These are phyloP conservation scores for Ptilonorhynchus violaceus DNA, from an alignment of 2,113 vertebrate species.

Conservation along the genomic window DNA sequence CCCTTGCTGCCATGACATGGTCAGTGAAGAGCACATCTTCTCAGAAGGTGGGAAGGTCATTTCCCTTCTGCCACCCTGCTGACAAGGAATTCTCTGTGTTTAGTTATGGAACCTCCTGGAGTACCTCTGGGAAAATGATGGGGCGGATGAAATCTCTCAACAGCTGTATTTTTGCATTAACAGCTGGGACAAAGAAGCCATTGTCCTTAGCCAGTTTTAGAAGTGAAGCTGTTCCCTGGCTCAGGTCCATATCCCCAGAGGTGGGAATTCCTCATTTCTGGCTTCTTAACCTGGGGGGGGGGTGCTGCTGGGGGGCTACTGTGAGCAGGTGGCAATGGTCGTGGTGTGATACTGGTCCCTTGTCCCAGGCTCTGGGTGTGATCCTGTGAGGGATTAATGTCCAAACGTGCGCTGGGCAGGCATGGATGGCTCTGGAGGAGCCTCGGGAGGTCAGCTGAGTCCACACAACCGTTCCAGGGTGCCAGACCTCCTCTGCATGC, in stretches of 20 bases:
- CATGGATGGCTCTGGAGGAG: not conserved
- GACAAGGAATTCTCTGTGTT: not conserved
- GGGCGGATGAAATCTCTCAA: not conserved
- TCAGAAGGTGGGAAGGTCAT: not conserved
- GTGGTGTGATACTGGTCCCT: not conserved
- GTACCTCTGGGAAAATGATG: not conserved
- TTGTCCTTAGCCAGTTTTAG: not conserved
- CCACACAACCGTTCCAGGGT: not conserved
- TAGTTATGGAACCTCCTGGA: not conserved
- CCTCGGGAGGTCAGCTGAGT: not conserved
- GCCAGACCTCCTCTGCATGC: not conserved
- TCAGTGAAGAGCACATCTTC: not conserved
- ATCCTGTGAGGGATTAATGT: no score
- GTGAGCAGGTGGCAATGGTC: not conserved
- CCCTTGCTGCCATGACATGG: not conserved
- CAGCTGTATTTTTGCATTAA: not conserved
- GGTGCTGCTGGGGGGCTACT: not conserved
- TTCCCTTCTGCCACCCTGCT: not conserved
- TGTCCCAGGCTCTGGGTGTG: not conserved
- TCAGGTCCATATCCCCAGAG: not conserved
- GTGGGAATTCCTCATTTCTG: accelerated
- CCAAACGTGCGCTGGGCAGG: accelerated
- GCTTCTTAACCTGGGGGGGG: no score
- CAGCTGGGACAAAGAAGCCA: not conserved
- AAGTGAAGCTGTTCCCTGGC: not conserved